Evolutionary conservation across 2,888 invertebrate genomes (phyloP), one percentile per base, ranked within the genome.

Genomic region (Drosophila rellima): DNA sequence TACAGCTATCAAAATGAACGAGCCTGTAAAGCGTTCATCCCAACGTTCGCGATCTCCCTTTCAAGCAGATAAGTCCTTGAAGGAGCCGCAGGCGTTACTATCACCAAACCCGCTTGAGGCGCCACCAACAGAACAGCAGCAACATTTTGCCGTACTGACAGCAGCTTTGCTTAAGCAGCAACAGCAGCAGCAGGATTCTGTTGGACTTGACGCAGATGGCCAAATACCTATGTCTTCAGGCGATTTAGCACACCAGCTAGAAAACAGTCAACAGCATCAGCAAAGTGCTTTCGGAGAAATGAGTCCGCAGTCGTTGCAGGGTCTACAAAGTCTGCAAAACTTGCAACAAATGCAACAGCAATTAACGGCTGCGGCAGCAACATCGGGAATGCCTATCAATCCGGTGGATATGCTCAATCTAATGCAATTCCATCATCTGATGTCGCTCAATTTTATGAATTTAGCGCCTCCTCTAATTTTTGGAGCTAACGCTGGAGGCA

Each of bases 361-460:
- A 39, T 71, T 92, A 42, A 80, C 73, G 3, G 75, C 79, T 6
- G 80, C 81, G 3, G 78, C 88, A 10, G 77, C 88, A 2, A 75
- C 86, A 3, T 87, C 91, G 23, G 92, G 91, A 79, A 96, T 96
- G 11, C 97, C 97, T 0, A 93, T 97, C 57, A 97, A 96, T 88
- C 95, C 97, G 93, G 97, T 98, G 90, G 93, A 97, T 56, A 96
- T 96, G 91, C 95, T 96, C 73, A 96, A 96, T 88, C 94, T 98
- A 76, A 97, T 96, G 82, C 96, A 97, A 91, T 95, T 98, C 90
- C 98, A 97, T 90, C 97, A 98, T 48, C 95, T 98, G 94, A 97
- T 98, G 94, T 96, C 96, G 78, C 93, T 98, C 70, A 98, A 98
- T 18, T 97, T 98, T 37, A 98, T 98, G 98, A 98, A 98, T 93